These are phyloP conservation scores for Turdus rufiventris DNA, from an alignment of 2,113 vertebrate species.

Conservation along the genomic window DNA sequence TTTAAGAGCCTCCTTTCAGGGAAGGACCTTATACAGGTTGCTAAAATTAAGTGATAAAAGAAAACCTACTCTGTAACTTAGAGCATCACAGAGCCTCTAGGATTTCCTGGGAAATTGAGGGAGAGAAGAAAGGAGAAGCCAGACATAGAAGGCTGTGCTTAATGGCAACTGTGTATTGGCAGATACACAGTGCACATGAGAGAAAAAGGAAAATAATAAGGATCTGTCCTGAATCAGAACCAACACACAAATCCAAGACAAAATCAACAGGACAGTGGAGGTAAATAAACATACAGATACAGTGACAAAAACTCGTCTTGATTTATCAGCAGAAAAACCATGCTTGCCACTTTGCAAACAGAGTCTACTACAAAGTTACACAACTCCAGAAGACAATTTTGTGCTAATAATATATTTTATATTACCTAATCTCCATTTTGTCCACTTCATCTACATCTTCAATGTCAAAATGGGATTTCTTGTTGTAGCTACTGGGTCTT, in stretches of 20 bases:
- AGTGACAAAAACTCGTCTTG: background rate
- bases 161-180: background rate
- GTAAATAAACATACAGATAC: background rate
- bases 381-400: background rate
- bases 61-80: background rate
- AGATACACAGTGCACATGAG: background rate
- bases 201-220: background rate
- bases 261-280: background rate
- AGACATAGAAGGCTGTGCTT: background rate
- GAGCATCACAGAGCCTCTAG: background rate
- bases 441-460: constrained; percentile 95
- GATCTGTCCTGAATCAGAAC: background rate
- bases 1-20: background rate
- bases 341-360: background rate
- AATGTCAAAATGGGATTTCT: constrained; percentile 92
- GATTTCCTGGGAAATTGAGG: background rate
- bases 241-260: background rate
- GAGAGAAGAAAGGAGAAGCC: background rate
- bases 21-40: background rate
- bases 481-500: constrained; percentile 91
- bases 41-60: background rate
- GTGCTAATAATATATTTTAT: background rate
- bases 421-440: constrained; percentile 93
- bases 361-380: background rate
- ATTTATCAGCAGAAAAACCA: background rate